A percentile compares a stretch with the other conserved stretches of the same genome.
Evolutionary conservation across 2,113 vertebrate genomes (phyloP).

Genomic region (Sylvia atricapilla): DNA sequence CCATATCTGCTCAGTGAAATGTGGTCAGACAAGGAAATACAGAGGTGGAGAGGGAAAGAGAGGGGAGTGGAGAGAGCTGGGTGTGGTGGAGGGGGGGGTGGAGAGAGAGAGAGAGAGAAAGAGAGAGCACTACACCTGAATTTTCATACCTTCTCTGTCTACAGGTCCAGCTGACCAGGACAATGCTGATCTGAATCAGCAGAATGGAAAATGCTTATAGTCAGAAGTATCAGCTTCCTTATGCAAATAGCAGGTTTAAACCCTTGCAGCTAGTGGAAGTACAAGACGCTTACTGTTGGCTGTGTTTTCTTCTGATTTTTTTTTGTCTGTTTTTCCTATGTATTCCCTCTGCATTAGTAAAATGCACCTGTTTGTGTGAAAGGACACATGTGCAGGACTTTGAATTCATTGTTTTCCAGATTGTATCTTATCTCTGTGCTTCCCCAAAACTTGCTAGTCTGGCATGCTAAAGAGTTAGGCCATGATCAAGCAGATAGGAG

Average conservation of each 20-base stretch:
- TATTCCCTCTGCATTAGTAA: neutral
- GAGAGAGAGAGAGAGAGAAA: neutral
- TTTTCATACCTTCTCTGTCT: neutral
- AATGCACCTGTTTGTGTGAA: neutral
- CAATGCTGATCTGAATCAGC: neutral
- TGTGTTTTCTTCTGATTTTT: neutral
- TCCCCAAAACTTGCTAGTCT: neutral
- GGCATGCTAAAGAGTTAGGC: neutral
- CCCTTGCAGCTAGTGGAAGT: neutral
- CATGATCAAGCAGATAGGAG: neutral
- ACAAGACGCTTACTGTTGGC: neutral
- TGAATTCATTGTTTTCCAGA: neutral
- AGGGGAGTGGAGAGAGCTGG: neutral
- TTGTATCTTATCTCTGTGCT: neutral
- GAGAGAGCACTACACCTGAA: neutral
- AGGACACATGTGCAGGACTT: neutral
- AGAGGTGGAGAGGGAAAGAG: neutral
- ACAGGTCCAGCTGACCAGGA: neutral
- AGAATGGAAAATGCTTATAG: accelerated
- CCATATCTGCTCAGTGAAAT: neutral
- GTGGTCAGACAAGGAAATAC: neutral
- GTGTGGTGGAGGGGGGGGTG: too few species aligned
- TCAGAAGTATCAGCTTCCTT: neutral
- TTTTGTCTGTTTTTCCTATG: neutral
- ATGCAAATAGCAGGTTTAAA: neutral